Base-by-base conservation (phyloP, 2,113 vertebrate genomes). In the Onychorhynchus coronatus region DNA sequence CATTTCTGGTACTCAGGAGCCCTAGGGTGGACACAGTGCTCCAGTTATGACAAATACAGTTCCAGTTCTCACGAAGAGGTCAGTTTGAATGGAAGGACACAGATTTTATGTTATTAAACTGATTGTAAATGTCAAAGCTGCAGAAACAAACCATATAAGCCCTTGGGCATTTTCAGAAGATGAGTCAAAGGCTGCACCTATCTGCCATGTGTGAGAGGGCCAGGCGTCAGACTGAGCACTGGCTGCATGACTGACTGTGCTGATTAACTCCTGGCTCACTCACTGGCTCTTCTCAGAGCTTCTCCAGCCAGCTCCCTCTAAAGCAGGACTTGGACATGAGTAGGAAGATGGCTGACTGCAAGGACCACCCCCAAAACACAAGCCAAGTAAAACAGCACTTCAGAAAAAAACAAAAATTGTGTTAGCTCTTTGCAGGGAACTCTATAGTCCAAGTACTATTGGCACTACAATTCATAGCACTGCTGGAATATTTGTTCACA, bases 171-270 rank as follows among this genome's bases (percentile, higher is more conserved):
- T n/a, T 17, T 72, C 53, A 66, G 44, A 53, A 68, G 49, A 79
- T 79, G 78, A 96, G 70, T 88, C 62, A 89, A 95, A 83, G 30
- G 31, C 61, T 74, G 1, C 74, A 73, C 44, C 44, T 72, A 5
- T 75, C 66, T 72, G 85, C 85, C 81, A 91, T 65, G 42, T 5
- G 7, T 28, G 35, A 15, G 66, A 77, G 44, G 35, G 49, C 61
- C n/a, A 79, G 62, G 66, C 61, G 16, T 41, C 77, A 75, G 74
- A n/a, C 59, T 68, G 74, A 80, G 75, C 6, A 9, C 71, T 70
- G 82, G n/a, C 9, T 1, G 58, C 0, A 0, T 17, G 49, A 49
- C 15, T n/a, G 61, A 31, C 44, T 47, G 2, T 3, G 3, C 62
- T 76, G 70, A 85, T 72, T 12, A 73, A 63, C 58, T 3, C 4